A percentile compares a stretch with the other conserved stretches of the same genome.
phyloP scores from a whole-genome alignment of 2,888 invertebrate species.

The Macroteleia sp. region DNA sequence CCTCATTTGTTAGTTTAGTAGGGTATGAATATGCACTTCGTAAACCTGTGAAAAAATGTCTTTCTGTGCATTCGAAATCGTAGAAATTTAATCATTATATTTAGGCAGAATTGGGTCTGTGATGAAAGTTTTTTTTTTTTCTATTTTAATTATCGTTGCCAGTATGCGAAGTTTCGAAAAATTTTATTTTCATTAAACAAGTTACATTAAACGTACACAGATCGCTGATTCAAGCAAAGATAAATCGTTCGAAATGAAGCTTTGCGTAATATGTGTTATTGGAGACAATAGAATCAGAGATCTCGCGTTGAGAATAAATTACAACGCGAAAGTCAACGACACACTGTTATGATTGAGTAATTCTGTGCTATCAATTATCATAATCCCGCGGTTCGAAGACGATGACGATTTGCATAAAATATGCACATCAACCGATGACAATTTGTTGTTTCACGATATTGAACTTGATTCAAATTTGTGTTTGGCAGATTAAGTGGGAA shows the following conservation, averaged over 20 bases:
- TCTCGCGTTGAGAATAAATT: conserved; percentile 13
- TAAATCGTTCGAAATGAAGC: background rate
- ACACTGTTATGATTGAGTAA: conserved; percentile 31
- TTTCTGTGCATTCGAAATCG: background rate
- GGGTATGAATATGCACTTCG: conserved; percentile 26
- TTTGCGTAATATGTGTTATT: conserved; percentile 19
- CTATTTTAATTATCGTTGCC: background rate
- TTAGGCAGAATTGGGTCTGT: conserved; percentile 2
- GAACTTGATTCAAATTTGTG: conserved; percentile 1
- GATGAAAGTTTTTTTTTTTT: background rate
- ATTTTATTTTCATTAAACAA: background rate
- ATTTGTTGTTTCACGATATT: background rate
- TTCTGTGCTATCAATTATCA: conserved; percentile 21
- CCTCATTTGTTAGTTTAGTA: conserved; percentile 23
- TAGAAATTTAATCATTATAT: conserved; percentile 21
- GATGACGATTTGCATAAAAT: background rate
- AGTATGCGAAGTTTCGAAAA: background rate
- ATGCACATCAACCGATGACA: background rate
- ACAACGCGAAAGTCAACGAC: conserved; percentile 24
- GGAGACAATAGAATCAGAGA: conserved; percentile 11
- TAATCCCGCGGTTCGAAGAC: background rate
- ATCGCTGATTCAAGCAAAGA: background rate
- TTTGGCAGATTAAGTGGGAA: too few species aligned
- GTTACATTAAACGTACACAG: background rate
- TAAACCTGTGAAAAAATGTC: too few species aligned